A percentile compares a stretch with the other conserved stretches of the same genome.
Conservation (phyloP, 2,888 invertebrate genomes). For the Machimus atricapillus region DNA sequence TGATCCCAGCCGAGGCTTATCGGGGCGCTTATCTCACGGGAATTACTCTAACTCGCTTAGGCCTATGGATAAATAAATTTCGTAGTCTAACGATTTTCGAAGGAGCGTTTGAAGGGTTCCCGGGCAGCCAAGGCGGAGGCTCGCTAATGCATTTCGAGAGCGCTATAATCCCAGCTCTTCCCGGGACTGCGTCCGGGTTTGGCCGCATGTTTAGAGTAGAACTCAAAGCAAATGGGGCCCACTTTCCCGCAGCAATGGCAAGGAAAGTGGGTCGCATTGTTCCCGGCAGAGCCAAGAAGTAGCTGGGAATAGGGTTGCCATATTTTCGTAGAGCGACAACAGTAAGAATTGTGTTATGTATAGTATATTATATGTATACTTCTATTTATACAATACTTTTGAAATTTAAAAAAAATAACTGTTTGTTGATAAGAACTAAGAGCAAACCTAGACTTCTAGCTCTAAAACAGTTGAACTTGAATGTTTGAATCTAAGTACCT, state of each 20-base stretch:
- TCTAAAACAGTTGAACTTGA: too few species aligned
- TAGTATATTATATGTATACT: too few species aligned
- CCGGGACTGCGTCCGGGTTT: neutral
- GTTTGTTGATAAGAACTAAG: too few species aligned
- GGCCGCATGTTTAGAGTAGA: neutral
- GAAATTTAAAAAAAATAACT: too few species aligned
- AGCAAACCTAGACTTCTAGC: too few species aligned
- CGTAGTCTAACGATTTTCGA: neutral
- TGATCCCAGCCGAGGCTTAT: neutral
- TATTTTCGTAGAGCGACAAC: neutral
- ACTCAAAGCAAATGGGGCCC: neutral
- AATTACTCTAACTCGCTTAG: neutral
- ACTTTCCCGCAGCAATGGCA: neutral
- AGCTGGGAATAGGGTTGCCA: neutral
- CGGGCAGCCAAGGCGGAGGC: neutral
- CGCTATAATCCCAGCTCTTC: neutral
- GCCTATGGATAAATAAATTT: neutral
- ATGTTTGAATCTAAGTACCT: too few species aligned
- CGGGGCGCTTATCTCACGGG: neutral
- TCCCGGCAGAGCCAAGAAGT: neutral
- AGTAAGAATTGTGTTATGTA: too few species aligned
- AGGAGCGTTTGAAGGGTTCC: neutral
- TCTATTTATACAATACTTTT: too few species aligned
- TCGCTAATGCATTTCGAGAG: neutral
- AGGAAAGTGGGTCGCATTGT: neutral